phyloP scores from a whole-genome alignment of 1,140 invertebrate genomes.

The Amyelois transitella region DNA sequence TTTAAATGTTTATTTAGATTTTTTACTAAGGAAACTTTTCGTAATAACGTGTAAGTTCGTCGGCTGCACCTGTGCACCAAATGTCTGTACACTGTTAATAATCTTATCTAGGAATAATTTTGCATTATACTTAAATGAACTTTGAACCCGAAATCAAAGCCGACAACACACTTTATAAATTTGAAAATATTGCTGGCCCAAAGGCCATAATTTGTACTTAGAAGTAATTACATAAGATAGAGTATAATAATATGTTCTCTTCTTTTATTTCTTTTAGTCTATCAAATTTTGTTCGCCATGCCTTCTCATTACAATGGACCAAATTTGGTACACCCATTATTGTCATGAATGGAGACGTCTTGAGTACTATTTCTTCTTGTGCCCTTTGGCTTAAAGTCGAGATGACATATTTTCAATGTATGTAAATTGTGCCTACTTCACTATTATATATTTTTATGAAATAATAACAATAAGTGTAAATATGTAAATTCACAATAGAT shows the following conservation, averaged over 20 bases:
- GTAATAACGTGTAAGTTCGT: neutral
- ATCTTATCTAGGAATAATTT: too few relatives aligned
- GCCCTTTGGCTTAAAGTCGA: neutral
- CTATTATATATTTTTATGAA: constrained; percentile 4
- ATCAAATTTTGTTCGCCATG: too few relatives aligned
- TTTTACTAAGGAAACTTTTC: constrained; percentile 8
- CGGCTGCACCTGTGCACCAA: neutral
- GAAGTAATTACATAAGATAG: neutral
- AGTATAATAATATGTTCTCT: neutral
- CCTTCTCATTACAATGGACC: neutral
- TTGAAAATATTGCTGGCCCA: neutral
- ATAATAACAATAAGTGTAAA: constrained; percentile 32
- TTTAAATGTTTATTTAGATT: constrained; percentile 25
- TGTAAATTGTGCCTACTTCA: constrained; percentile 11
- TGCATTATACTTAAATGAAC: neutral
- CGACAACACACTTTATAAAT: neutral
- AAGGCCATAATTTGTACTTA: constrained; percentile 3
- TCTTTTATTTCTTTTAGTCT: neutral
- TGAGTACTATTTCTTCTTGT: neutral
- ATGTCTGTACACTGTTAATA: neutral
- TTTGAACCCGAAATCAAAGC: neutral
- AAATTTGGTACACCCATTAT: neutral
- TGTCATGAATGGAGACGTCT: neutral
- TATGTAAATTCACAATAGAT: constrained; percentile 33
- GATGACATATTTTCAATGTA: constrained; percentile 3